Evolutionary conservation across 2,797 vertebrate genomes (phyloP), one percentile per base, ranked within the genome.

Genomic region (Novumbra hubbsi): DNA sequence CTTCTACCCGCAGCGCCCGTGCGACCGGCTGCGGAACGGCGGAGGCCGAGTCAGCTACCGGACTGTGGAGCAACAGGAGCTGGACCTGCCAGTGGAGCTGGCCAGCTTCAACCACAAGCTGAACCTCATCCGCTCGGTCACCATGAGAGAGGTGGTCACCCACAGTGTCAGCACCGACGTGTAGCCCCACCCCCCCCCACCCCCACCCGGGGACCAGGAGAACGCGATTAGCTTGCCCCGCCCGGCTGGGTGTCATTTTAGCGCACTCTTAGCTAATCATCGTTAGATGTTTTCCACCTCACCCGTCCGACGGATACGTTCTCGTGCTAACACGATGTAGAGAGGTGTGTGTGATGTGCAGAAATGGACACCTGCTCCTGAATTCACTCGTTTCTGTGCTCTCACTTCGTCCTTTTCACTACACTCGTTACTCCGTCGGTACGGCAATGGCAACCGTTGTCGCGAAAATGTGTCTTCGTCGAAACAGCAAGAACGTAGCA

Each of bases 111-210:
- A 97, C 86, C 88, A 96, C 80, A 94, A 96, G 0, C 94, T 98
- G 65, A 94, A 95, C 78, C 94, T 96, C 79, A 92, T 94, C 88
- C 95, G 94, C 77, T 95, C 96, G 2, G 90, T 95, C 0, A 95
- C 96, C 91, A 95, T 96, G 95, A 94, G 95, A 30, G 96, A 97
- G 75, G 94, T 95, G 72, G 95, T 96, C 79, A 93, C 94, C 32
- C 94, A 95, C 64, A 95, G 97, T 77, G 87, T 97, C 88, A 99
- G 97, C 93, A 98, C 97, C 0, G 97, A 99, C 0, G 97, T 99
- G 49, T 99, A 90, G 76, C 73, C 68, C 72, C 52, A 0, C 52
- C 73, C 67, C 72, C 66, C 2, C 34, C 1, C 21, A 1, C 48
- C 41, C 17, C 70, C 57, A 17, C 32, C 64, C 65, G 65, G 55